These are phyloP conservation scores for Mesorhabditis sp. DNA, from an alignment of 2,888 invertebrate genomes.

Conservation along the genomic window DNA sequence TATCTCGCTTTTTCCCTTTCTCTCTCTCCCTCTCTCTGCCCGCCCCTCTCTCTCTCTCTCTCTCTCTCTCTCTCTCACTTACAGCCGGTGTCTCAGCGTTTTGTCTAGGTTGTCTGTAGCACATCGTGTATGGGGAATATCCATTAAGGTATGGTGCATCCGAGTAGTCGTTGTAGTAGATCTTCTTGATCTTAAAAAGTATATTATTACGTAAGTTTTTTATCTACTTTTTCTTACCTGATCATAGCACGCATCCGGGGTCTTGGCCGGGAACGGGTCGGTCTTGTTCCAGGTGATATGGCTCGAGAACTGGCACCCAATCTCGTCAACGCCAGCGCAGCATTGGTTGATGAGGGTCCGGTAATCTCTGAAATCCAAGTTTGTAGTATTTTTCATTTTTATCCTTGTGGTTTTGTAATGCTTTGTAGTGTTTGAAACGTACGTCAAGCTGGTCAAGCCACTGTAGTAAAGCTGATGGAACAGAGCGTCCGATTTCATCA, in stretches of 20 bases:
- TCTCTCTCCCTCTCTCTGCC: no score
- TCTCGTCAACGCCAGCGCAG: conserved; percentile 25
- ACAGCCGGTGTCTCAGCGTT: no score
- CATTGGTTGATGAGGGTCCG: conserved; percentile 19
- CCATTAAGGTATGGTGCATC: no score
- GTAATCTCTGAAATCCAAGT: conserved; percentile 15
- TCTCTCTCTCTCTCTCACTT: no score
- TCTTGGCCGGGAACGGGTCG: conserved; percentile 21
- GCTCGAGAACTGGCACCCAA: conserved; percentile 24
- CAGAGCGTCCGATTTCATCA: conserved; percentile 28
- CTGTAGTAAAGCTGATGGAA: conserved; percentile 40
- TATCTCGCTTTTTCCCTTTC: no score
- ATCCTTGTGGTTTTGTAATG: conserved; percentile 22
- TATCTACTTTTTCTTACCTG: conserved; percentile 8
- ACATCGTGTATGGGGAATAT: no score
- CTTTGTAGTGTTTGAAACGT: not conserved
- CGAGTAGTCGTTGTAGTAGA: no score
- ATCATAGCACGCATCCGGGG: conserved; percentile 24
- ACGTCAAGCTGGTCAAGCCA: conserved; percentile 9
- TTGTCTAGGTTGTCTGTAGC: no score
- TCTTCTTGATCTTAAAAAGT: no score
- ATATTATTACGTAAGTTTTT: no score
- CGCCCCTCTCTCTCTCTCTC: no score
- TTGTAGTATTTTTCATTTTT: not conserved
- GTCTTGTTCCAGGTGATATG: conserved; percentile 27